Evolutionary conservation across 2,113 vertebrate genomes (phyloP).

Genomic region (Hippocampus mohnikei): DNA sequence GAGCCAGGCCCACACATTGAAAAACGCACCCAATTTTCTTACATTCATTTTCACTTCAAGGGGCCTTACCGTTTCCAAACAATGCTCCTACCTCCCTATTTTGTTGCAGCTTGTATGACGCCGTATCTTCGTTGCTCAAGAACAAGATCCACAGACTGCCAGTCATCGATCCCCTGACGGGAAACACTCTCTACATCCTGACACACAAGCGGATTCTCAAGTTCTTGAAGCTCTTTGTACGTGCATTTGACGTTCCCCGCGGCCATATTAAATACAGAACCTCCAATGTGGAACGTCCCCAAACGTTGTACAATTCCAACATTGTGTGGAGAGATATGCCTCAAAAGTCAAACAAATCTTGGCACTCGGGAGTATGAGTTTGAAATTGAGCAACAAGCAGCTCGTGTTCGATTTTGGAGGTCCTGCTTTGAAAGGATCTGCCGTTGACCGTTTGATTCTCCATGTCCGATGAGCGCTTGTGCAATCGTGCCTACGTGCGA

Average conservation of each 20-base stretch:
- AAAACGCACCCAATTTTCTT: too few species aligned
- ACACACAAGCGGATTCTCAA: slow-evolving; percentile 99
- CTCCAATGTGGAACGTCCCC: not conserved
- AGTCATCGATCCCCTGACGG: slow-evolving; percentile 90
- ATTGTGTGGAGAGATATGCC: not conserved
- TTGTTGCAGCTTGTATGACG: slow-evolving; percentile 86
- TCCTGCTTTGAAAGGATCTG: not conserved
- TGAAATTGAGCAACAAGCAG: not conserved
- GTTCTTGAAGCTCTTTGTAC: slow-evolving; percentile 97
- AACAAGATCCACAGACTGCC: slow-evolving; percentile 97
- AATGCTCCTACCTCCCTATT: not conserved
- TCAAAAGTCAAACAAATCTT: too few species aligned
- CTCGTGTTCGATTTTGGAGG: not conserved
- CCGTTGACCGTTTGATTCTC: not conserved
- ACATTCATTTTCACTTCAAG: too few species aligned
- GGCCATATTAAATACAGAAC: not conserved
- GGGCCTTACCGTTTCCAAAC: too few species aligned
- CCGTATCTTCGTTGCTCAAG: slow-evolving; percentile 89
- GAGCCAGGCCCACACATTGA: too few species aligned
- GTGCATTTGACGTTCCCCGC: slow-evolving; percentile 41
- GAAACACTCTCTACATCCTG: slow-evolving; percentile 94
- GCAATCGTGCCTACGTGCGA: not conserved
- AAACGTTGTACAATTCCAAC: not conserved
- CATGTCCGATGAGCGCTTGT: not conserved
- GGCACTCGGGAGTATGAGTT: too few species aligned